Conservation (phyloP, 2,113 vertebrate genomes). For the Mus spicilegus region DNA sequence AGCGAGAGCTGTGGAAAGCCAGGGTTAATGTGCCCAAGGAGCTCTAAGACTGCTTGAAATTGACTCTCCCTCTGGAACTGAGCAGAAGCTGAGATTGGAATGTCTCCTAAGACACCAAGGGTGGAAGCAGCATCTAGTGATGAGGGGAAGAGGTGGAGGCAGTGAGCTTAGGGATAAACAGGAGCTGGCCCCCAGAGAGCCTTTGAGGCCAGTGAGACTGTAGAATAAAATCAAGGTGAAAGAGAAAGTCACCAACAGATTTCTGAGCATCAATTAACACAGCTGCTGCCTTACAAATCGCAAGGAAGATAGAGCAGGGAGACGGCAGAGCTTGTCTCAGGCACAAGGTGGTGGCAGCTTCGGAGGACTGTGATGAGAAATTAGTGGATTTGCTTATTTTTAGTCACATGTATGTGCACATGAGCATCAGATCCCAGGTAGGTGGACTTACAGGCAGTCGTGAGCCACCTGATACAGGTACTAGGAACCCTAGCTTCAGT, state of each 20-base stretch:
- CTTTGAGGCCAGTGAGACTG: neutral
- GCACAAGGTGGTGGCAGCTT: neutral
- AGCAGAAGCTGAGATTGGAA: neutral
- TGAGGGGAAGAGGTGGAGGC: neutral
- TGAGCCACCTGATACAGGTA: neutral
- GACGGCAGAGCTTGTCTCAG: neutral
- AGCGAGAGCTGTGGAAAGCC: neutral
- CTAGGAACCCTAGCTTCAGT: neutral
- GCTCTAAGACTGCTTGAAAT: neutral
- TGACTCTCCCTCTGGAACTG: neutral
- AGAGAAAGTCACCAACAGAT: neutral
- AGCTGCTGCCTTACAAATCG: neutral
- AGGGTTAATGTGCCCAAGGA: neutral
- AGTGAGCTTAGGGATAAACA: rapidly evolving
- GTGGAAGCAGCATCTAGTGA: rapidly evolving
- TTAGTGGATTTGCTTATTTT: neutral
- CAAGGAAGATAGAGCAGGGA: neutral
- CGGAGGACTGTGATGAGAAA: neutral
- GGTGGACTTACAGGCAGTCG: too few species aligned
- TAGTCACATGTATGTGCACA: neutral
- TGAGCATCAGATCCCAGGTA: neutral
- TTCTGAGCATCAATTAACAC: neutral
- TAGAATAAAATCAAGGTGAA: neutral
- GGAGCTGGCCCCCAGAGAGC: neutral
- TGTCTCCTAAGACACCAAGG: neutral